phyloP scores from a whole-genome alignment of 2,113 vertebrate species.

The Trogon melanurus region DNA sequence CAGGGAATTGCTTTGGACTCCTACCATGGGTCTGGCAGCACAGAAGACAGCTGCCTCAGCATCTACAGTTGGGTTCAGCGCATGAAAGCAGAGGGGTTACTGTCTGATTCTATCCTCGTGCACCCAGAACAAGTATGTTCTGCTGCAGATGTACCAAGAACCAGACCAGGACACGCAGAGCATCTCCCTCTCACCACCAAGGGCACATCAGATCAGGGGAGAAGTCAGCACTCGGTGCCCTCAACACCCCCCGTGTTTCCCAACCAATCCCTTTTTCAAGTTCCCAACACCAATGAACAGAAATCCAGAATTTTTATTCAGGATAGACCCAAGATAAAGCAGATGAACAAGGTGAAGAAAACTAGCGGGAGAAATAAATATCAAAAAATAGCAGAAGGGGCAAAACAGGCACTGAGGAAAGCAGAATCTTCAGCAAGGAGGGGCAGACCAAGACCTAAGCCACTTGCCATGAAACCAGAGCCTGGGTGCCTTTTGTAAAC shows the following conservation, averaged over 20 bases:
- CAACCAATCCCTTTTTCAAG: background rate
- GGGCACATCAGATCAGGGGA: fast-evolving
- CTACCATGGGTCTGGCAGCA: background rate
- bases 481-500: background rate
- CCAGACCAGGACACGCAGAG: background rate
- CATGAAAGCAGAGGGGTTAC: background rate
- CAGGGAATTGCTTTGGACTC: conserved; percentile 23
- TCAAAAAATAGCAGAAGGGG: background rate
- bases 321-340: background rate
- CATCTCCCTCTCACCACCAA: background rate
- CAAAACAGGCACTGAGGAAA: background rate
- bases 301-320: background rate
- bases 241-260: background rate
- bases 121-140: background rate
- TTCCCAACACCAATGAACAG: fast-evolving
- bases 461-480: background rate
- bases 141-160: background rate
- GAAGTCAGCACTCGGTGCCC: fast-evolving
- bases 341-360: background rate
- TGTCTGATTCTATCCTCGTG: background rate
- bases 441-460: background rate
- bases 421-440: background rate
- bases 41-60: background rate
- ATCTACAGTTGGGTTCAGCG: fast-evolving
- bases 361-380: background rate